A percentile compares a stretch with the other conserved stretches of the same genome.
phyloP scores from a whole-genome alignment of 2,888 invertebrate genomes.

The Furcula furcula region DNA sequence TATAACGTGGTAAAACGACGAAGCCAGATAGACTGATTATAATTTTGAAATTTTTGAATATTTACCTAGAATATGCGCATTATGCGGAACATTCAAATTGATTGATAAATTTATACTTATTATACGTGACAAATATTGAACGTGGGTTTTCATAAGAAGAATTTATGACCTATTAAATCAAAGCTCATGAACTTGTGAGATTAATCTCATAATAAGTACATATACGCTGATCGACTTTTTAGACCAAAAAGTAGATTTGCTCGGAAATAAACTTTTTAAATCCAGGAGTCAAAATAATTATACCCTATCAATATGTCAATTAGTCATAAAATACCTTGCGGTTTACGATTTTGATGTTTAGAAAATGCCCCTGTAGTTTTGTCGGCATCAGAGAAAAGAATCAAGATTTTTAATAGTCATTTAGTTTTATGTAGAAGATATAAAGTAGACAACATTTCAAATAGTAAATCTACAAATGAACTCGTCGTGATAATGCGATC shows the following conservation, averaged over 20 bases:
- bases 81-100: background rate
- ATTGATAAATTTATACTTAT: slow-evolving; percentile 7
- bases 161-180: slow-evolving; percentile 11
- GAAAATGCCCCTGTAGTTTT: too few species aligned
- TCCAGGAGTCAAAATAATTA: too few species aligned
- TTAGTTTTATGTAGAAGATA: too few species aligned
- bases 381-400: too few species aligned
- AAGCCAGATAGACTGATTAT: slow-evolving; percentile 14
- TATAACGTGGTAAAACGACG: slow-evolving; percentile 31
- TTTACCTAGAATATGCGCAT: slow-evolving; percentile 1
- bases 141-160: slow-evolving; percentile 7
- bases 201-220: too few species aligned
- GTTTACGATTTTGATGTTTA: too few species aligned
- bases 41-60: slow-evolving; percentile 17
- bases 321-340: too few species aligned
- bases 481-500: slow-evolving; percentile 58
- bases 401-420: too few species aligned
- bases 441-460: slow-evolving; percentile 7
- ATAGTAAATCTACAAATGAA: slow-evolving; percentile 24
- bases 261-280: too few species aligned
- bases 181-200: slow-evolving; percentile 12
- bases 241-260: too few species aligned
- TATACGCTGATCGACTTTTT: too few species aligned
- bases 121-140: background rate
- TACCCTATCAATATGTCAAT: too few species aligned